Evolutionary conservation across 2,797 vertebrate genomes (phyloP).

Genomic region (Microctenopoma lineatum): DNA sequence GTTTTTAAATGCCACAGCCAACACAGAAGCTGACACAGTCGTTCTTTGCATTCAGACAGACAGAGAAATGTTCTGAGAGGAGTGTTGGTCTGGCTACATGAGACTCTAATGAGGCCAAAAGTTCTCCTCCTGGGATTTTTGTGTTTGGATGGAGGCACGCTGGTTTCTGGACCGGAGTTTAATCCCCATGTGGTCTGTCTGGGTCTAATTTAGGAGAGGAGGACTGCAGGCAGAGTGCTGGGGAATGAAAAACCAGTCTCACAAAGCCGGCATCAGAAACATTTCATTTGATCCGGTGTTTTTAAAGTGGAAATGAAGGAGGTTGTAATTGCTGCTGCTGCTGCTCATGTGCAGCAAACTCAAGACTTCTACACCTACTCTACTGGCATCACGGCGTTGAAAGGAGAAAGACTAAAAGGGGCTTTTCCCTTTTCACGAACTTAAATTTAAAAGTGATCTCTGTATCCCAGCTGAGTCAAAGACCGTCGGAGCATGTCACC

Average conservation of each 20-base stretch:
- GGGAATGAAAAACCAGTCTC: slow-evolving; percentile 10
- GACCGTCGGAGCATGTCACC: slow-evolving; percentile 8
- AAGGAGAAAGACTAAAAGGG: slow-evolving; percentile 10
- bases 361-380: background rate
- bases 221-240: slow-evolving; percentile 12
- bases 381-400: slow-evolving; percentile 8
- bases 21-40: background rate
- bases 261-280: slow-evolving; percentile 25
- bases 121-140: slow-evolving; percentile 46
- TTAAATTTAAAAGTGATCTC: slow-evolving; percentile 16
- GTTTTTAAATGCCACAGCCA: slow-evolving; percentile 23
- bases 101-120: slow-evolving; percentile 55
- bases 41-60: slow-evolving; percentile 19
- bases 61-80: slow-evolving; percentile 18
- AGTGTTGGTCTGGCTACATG: slow-evolving; percentile 7
- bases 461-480: slow-evolving; percentile 30
- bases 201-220: slow-evolving; percentile 52
- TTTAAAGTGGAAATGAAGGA: slow-evolving; percentile 2
- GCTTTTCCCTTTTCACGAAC: background rate
- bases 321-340: background rate
- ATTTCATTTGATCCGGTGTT: slow-evolving; percentile 20
- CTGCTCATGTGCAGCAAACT: slow-evolving; percentile 5
- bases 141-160: slow-evolving; percentile 46
- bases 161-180: slow-evolving; percentile 43
- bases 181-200: slow-evolving; percentile 49